phyloP scores from a whole-genome alignment of 2,888 invertebrate species.

The Nephrotoma flavescens region DNA sequence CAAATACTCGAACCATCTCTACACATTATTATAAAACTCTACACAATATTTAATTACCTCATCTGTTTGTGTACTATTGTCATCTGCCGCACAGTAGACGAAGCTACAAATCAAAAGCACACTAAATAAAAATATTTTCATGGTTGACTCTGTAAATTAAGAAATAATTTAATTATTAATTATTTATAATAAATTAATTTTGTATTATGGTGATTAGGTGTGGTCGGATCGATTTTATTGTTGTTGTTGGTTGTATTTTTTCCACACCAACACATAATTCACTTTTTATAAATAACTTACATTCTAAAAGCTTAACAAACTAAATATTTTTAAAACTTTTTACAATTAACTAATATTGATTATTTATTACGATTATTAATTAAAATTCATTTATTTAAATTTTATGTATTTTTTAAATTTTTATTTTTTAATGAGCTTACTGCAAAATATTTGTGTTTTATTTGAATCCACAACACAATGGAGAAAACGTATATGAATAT shows the following conservation, averaged over 20 bases:
- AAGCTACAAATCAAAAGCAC: neutral
- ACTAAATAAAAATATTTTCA: neutral
- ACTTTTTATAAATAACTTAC: neutral
- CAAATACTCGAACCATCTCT: neutral
- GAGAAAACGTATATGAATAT: neutral
- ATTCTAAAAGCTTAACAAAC: neutral
- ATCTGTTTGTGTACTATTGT: neutral
- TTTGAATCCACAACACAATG: neutral
- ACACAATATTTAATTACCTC: neutral
- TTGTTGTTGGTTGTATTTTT: neutral
- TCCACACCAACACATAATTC: neutral
- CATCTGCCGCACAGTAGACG: neutral
- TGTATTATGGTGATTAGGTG: neutral
- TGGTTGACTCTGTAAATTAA: neutral
- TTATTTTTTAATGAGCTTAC: neutral
- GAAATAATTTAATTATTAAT: neutral
- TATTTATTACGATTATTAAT: neutral
- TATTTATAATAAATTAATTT: neutral
- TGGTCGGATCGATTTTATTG: neutral
- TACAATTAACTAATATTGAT: neutral
- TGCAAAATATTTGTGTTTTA: neutral
- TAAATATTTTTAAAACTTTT: neutral
- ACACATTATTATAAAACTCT: neutral
- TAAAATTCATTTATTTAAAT: neutral
- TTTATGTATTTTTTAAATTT: no score